Percentiles rank a stretch among this genome's conserved stretches.
These are phyloP conservation scores for Cryptocheilus praepositus DNA, from an alignment of 2,888 invertebrate genomes.

Conservation along the genomic window DNA sequence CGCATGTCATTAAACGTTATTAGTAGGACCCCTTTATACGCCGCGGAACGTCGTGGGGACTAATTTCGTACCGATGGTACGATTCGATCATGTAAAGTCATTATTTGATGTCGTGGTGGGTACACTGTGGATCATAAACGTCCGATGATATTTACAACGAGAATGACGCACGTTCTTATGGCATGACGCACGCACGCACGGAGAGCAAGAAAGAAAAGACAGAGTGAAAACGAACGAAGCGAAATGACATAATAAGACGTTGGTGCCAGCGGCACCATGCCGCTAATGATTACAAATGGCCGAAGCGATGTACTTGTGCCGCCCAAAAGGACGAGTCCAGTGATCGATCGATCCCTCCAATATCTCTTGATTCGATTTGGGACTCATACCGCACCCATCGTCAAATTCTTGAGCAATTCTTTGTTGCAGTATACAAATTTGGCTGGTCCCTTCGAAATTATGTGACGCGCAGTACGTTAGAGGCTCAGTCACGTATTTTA, in stretches of 20 bases:
- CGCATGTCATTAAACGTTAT: too few species aligned
- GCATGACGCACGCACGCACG: conserved; percentile 30
- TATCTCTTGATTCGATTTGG: conserved; percentile 54
- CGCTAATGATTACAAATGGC: conserved; percentile 70
- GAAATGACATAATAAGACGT: conserved; percentile 68
- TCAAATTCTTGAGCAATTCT: conserved; percentile 33
- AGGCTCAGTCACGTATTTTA: too few species aligned
- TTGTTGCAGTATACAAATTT: conserved; percentile 15
- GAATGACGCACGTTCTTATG: conserved; percentile 20
- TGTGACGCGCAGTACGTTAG: too few species aligned
- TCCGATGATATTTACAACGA: conserved; percentile 19
- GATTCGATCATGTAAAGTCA: too few species aligned
- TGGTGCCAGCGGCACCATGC: conserved; percentile 61
- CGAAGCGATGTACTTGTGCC: conserved; percentile 43
- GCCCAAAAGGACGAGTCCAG: conserved; percentile 46
- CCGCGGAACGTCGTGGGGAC: too few species aligned
- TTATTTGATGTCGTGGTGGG: too few species aligned
- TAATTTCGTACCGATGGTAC: too few species aligned
- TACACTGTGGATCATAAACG: too few species aligned
- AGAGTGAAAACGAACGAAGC: conserved; percentile 45
- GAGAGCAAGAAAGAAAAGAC: conserved; percentile 18
- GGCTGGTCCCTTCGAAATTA: neutral
- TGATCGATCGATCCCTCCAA: conserved; percentile 55
- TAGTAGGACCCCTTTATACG: too few species aligned
- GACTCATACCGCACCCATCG: conserved; percentile 26